Evolutionary conservation across 2,888 invertebrate genomes (phyloP).

Genomic region (Drosophila dives): DNA sequence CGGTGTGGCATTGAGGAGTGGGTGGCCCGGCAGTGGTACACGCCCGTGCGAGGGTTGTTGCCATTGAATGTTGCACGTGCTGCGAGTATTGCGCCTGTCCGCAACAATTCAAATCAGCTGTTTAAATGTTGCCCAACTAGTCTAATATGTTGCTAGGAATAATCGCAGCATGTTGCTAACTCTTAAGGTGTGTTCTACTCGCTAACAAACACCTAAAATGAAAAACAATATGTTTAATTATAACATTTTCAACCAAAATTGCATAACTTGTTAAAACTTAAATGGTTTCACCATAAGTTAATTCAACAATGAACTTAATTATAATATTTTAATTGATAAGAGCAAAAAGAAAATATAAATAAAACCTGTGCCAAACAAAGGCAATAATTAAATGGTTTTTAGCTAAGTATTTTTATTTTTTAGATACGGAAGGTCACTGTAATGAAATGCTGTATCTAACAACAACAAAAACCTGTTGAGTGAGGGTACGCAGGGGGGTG

Average conservation of each 20-base stretch:
- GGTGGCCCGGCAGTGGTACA: slow-evolving; percentile 2
- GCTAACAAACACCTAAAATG: background rate
- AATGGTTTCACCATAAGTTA: slow-evolving; percentile 17
- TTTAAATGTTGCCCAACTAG: slow-evolving; percentile 27
- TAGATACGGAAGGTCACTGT: slow-evolving; percentile 46
- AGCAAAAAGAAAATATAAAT: background rate
- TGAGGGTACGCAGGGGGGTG: background rate
- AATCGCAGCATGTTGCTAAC: slow-evolving; percentile 21
- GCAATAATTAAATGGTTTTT: background rate
- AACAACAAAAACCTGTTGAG: slow-evolving; percentile 7
- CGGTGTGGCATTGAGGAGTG: background rate
- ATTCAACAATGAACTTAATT: slow-evolving; percentile 61
- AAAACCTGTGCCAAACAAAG: slow-evolving; percentile 1
- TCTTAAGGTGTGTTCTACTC: background rate
- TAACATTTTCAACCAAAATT: background rate
- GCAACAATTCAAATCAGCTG: slow-evolving; percentile 58
- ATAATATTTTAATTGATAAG: slow-evolving; percentile 20
- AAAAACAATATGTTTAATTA: background rate
- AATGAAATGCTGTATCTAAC: slow-evolving; percentile 48
- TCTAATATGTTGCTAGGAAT: slow-evolving; percentile 9
- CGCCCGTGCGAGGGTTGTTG: slow-evolving; percentile 51
- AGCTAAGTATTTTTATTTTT: slow-evolving; percentile 3
- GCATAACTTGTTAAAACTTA: background rate
- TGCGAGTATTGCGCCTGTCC: slow-evolving; percentile 62
- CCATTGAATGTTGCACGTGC: slow-evolving; percentile 58